These are phyloP conservation scores for Micropterix aruncella DNA, from an alignment of 2,888 invertebrate species.

Conservation along the genomic window DNA sequence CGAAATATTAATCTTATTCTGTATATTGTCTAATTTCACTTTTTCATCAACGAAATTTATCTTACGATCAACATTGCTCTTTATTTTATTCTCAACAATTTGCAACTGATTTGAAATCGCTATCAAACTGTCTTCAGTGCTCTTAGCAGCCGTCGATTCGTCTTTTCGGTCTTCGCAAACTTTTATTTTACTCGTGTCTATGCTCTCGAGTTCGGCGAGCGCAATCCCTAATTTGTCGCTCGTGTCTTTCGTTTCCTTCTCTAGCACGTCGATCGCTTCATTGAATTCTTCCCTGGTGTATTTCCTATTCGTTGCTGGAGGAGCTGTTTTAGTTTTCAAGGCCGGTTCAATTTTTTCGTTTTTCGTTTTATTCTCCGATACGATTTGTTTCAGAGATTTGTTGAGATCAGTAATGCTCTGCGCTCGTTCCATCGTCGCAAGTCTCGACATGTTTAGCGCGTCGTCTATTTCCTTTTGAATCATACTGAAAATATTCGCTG, in stretches of 20 bases:
- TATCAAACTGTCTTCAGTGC: conserved; percentile 36
- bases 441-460: conserved; percentile 36
- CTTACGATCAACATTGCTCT: conserved; percentile 33
- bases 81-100: conserved; percentile 34
- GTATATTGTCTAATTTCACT: conserved; percentile 16
- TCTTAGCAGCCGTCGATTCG: conserved; percentile 18
- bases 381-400: conserved; percentile 30
- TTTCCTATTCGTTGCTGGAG: conserved; percentile 33
- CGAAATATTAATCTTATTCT: conserved; percentile 9
- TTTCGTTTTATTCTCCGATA: conserved; percentile 33
- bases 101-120: conserved; percentile 34
- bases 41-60: conserved; percentile 28
- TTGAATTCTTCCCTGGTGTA: conserved; percentile 43
- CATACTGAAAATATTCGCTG: conserved; percentile 70
- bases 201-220: conserved; percentile 37
- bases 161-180: background rate
- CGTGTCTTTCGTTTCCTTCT: conserved; percentile 61
- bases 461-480: conserved; percentile 52
- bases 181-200: background rate
- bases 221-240: conserved; percentile 56
- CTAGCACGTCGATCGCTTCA: conserved; percentile 57
- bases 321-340: conserved; percentile 29
- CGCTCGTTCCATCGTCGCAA: conserved; percentile 41
- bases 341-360: conserved; percentile 30
- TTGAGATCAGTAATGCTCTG: conserved; percentile 46